A percentile compares a stretch with the other conserved stretches of the same genome.
Conservation (phyloP, 2,888 invertebrate genomes). For the Xestia sexstrigata region DNA sequence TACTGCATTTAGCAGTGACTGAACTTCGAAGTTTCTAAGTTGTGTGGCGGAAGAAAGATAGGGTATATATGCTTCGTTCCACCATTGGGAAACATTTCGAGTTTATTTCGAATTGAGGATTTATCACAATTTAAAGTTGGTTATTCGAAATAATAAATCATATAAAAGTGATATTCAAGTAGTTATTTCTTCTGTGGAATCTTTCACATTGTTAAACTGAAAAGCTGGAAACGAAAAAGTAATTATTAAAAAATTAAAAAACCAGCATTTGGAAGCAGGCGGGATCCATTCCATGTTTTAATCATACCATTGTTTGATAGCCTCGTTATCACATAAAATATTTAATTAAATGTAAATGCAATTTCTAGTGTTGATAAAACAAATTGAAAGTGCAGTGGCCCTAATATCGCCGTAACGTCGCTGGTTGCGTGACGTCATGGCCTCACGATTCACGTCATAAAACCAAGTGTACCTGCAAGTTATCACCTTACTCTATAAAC, state of each 20-base stretch:
- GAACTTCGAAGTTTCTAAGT: slow-evolving; percentile 31
- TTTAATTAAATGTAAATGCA: background rate
- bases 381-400: slow-evolving; percentile 8
- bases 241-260: too few species aligned
- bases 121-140: too few species aligned
- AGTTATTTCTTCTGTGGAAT: too few species aligned
- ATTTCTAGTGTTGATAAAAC: background rate
- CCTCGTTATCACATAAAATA: background rate
- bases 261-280: too few species aligned
- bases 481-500: too few species aligned
- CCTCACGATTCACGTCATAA: slow-evolving; percentile 9
- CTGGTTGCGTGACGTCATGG: slow-evolving; percentile 11
- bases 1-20: slow-evolving; percentile 28
- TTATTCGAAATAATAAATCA: too few species aligned
- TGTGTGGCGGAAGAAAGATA: slow-evolving; percentile 18
- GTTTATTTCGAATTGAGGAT: too few species aligned
- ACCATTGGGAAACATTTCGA: too few species aligned
- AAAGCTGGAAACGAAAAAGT: too few species aligned
- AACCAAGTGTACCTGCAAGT: background rate
- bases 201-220: too few species aligned
- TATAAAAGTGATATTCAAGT: too few species aligned
- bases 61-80: slow-evolving; percentile 3
- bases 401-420: slow-evolving; percentile 16
- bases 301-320: background rate
- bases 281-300: too few species aligned